These are phyloP conservation scores for Gastrophysa polygoni DNA, from an alignment of 2,888 invertebrate genomes.

Conservation along the genomic window DNA sequence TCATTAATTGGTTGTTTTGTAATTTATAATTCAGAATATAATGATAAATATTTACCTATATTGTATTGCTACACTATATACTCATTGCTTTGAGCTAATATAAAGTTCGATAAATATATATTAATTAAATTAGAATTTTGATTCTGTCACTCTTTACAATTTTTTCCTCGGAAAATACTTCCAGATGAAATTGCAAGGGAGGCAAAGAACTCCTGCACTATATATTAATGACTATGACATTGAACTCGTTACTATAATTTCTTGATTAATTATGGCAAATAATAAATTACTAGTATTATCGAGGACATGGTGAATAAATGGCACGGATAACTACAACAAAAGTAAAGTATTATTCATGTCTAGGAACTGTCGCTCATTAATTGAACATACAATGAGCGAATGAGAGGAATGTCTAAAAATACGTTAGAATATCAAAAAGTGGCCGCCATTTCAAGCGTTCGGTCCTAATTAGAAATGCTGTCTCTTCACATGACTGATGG, in stretches of 20 bases:
- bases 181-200: too few relatives aligned
- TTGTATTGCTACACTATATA: too few relatives aligned
- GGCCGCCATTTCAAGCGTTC: slow-evolving; percentile 43
- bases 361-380: not conserved
- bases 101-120: too few relatives aligned
- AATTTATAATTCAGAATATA: too few relatives aligned
- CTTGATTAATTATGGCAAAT: not conserved
- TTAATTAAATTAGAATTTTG: too few relatives aligned
- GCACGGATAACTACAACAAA: slow-evolving; percentile 1
- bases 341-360: slow-evolving; percentile 1
- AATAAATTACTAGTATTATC: not conserved
- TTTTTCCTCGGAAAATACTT: too few relatives aligned
- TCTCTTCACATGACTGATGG: slow-evolving; percentile 55
- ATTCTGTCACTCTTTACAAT: too few relatives aligned
- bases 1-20: too few relatives aligned
- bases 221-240: too few relatives aligned
- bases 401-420: slow-evolving; percentile 12
- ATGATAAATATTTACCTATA: too few relatives aligned
- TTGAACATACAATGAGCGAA: not conserved
- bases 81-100: too few relatives aligned
- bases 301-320: not conserved
- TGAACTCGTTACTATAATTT: not conserved
- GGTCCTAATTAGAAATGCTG: slow-evolving; percentile 57
- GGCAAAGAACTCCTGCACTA: too few relatives aligned
- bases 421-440: slow-evolving; percentile 19